Evolutionary conservation across 2,797 vertebrate species (phyloP).

Genomic region (Oophaga sylvatica): DNA sequence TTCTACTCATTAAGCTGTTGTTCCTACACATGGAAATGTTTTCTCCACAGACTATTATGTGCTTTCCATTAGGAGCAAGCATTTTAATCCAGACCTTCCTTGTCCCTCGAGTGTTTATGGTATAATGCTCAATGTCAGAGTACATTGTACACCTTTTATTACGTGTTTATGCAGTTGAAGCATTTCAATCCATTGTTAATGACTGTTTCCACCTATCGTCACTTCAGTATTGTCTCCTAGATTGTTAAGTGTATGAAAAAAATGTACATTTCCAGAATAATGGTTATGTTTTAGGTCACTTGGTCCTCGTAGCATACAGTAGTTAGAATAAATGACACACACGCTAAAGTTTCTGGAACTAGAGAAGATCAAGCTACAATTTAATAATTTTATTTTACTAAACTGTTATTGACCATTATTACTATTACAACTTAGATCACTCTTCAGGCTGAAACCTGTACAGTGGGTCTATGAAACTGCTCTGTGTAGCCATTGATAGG

Average conservation of each 20-base stretch:
- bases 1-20: conserved; percentile 53
- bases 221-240: neutral
- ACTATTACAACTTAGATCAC: neutral
- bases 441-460: neutral
- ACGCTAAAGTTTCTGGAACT: neutral
- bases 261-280: neutral
- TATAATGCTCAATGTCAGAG: neutral
- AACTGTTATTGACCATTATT: neutral
- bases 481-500: neutral
- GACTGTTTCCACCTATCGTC: neutral
- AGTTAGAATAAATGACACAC: neutral
- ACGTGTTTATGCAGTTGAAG: neutral
- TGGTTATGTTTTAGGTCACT: neutral
- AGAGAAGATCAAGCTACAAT: neutral
- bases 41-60: conserved; percentile 55
- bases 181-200: neutral
- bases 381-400: neutral
- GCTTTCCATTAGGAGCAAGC: conserved; percentile 51
- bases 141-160: neutral
- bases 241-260: neutral
- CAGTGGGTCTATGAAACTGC: neutral
- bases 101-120: conserved; percentile 31
- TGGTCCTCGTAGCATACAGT: neutral
- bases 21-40: conserved; percentile 45
- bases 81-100: conserved; percentile 21